These are phyloP conservation scores for Tinamus guttatus DNA, from an alignment of 2,113 vertebrate species.

Conservation along the genomic window DNA sequence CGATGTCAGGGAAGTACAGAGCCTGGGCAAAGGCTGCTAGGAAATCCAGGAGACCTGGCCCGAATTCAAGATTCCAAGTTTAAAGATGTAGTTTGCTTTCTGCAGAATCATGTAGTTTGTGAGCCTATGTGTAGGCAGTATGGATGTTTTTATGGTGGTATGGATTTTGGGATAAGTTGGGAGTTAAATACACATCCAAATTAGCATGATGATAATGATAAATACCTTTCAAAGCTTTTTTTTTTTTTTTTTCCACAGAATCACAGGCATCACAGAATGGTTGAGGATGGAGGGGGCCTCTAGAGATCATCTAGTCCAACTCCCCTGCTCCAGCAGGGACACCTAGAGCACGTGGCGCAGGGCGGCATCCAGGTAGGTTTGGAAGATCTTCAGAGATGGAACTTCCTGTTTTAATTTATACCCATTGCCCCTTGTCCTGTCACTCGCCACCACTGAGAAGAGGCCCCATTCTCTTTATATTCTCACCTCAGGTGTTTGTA, in stretches of 20 bases:
- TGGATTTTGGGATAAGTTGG: neutral
- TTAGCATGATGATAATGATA: neutral
- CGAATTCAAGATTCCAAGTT: neutral
- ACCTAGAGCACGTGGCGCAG: too few relatives aligned
- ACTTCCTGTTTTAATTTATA: too few relatives aligned
- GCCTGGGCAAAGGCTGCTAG: accelerated
- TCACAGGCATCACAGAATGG: too few relatives aligned
- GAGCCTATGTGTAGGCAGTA: neutral
- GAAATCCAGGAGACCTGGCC: neutral
- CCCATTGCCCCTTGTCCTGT: too few relatives aligned
- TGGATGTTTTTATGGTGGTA: neutral
- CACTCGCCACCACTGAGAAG: too few relatives aligned
- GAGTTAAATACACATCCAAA: neutral
- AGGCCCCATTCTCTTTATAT: too few relatives aligned
- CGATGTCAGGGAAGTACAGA: neutral
- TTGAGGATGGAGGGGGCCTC: too few relatives aligned
- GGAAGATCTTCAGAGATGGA: too few relatives aligned
- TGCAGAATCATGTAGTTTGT: neutral
- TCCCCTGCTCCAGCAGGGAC: too few relatives aligned
- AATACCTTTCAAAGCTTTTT: neutral
- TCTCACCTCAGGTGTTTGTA: too few relatives aligned
- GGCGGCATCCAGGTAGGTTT: too few relatives aligned
- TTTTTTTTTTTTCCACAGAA: neutral
- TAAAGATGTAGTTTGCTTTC: neutral
- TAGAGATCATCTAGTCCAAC: too few relatives aligned